Evolutionary conservation across 2,797 vertebrate genomes (phyloP).

Genomic region (Triplophysa bombifrons): DNA sequence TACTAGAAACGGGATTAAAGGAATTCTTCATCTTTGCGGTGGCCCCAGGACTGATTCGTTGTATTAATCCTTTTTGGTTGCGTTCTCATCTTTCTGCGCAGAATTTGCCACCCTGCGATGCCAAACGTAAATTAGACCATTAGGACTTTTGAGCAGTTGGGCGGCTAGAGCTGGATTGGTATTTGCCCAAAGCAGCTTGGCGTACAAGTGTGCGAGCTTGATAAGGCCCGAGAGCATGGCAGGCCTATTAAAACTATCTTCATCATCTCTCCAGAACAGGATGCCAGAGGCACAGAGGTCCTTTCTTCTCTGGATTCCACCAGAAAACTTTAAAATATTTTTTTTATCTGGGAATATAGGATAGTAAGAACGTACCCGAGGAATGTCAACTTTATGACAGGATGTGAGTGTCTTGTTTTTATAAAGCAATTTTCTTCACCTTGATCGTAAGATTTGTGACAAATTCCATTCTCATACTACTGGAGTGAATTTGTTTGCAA

Average conservation of each 20-base stretch:
- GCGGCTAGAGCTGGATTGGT: slow-evolving; percentile 27
- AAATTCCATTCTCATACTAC: no score
- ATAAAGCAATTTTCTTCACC: slow-evolving; percentile 50
- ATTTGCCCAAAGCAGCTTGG: slow-evolving; percentile 50
- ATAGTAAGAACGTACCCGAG: not conserved
- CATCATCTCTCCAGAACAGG: slow-evolving; percentile 41
- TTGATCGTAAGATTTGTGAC: slow-evolving; percentile 36
- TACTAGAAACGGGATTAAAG: slow-evolving; percentile 3
- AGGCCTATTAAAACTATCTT: slow-evolving; percentile 46
- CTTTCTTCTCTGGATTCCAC: slow-evolving; percentile 28
- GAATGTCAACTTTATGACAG: not conserved
- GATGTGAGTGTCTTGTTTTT: slow-evolving; percentile 63
- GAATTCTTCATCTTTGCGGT: slow-evolving; percentile 6
- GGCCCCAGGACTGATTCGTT: slow-evolving; percentile 14
- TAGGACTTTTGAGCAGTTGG: slow-evolving; percentile 34
- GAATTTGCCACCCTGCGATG: slow-evolving; percentile 35
- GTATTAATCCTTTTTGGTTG: slow-evolving; percentile 24
- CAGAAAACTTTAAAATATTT: slow-evolving; percentile 11
- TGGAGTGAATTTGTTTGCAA: not conserved
- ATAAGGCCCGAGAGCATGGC: slow-evolving; percentile 44
- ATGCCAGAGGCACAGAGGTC: slow-evolving; percentile 32
- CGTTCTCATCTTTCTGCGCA: slow-evolving; percentile 18
- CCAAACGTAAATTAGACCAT: slow-evolving; percentile 42
- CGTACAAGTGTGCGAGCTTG: slow-evolving; percentile 40
- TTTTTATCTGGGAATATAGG: slow-evolving; percentile 20